Evolutionary conservation across 23 tunicate species (phyloP), one percentile per base, ranked within the genome.

Genomic region (Phallusia fumigata): DNA sequence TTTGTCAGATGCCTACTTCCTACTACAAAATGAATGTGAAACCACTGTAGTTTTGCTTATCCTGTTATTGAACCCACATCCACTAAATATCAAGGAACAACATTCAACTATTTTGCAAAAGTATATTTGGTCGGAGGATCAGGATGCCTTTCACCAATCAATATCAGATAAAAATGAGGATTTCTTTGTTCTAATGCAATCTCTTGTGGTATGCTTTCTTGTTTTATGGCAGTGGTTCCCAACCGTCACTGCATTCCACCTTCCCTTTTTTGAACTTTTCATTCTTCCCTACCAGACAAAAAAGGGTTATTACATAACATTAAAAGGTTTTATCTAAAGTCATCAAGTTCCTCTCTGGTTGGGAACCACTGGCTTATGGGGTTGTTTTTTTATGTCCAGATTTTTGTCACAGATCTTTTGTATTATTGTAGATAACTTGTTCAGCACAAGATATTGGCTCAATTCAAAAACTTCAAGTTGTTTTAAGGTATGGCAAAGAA

Each of bases 61-160:
- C 0, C 73, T 86, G 80, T 86, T 78, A 19, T 36, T 86, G 6
- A 82, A 86, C 64, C 84, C 90, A 21, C 84, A 86, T 80, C 84
- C 90, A 13, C 36, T 79, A 18, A 80, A 86, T 30, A 79, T 65
- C 19, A 53, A 50, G 75, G 21, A 28, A 52, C 75, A 47, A 12
- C 81, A 81, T 53, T 47, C 83, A 10, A 40, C 73, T 36, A 74
- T 86, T 31, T 80, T 86, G 32, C 76, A 84, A 34, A 65, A 58
- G 69, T 58, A 58, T 24, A 58, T 58, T 58, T 58, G 69, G 69
- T 21, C 28, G 5, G 69, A 58, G 28, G 69, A 13, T 1, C 26
- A 22, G 3, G 69, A 58, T 24, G 69, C 28, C 3, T 58, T 58
- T 8, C 28, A 24, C 69, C 69, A 22, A 6, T 58, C 69, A 21